Percentiles rank a stretch among this genome's conserved stretches.
phyloP scores from a whole-genome alignment of 1,140 invertebrate genomes.

The Musca vetustissima region DNA sequence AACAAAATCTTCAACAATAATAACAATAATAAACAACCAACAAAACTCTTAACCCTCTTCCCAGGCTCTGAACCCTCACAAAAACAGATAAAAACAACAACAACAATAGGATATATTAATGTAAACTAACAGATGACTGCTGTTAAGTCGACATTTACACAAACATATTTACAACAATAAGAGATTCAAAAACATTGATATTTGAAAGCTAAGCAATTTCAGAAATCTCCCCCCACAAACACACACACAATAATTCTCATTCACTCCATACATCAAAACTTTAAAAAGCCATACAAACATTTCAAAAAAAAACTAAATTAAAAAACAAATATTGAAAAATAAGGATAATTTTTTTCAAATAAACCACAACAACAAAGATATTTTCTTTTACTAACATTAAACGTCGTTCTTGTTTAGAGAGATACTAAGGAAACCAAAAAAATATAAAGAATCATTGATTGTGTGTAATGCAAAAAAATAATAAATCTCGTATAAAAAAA shows the following conservation, averaged over 20 bases:
- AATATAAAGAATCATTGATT: slow-evolving; percentile 25
- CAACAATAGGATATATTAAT: too few relatives aligned
- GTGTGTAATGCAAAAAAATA: slow-evolving; percentile 23
- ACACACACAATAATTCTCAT: slow-evolving; percentile 8
- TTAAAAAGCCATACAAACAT: neutral
- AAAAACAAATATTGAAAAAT: slow-evolving; percentile 14
- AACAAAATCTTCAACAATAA: neutral
- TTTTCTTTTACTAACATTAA: slow-evolving; percentile 31
- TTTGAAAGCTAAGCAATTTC: slow-evolving; percentile 18
- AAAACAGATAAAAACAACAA: slow-evolving; percentile 1
- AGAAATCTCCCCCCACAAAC: neutral
- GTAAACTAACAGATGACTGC: neutral
- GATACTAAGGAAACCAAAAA: slow-evolving; percentile 32
- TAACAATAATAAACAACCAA: too few relatives aligned
- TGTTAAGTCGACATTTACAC: too few relatives aligned
- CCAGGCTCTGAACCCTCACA: neutral
- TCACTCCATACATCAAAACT: slow-evolving; percentile 7
- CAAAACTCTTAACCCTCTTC: too few relatives aligned
- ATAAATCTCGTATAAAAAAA: slow-evolving; percentile 5
- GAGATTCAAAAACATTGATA: neutral
- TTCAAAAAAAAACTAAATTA: slow-evolving; percentile 14
- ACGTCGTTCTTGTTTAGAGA: slow-evolving; percentile 40
- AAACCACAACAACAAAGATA: slow-evolving; percentile 8
- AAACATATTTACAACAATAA: too few relatives aligned
- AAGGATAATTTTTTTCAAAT: slow-evolving; percentile 2